Percentiles rank a stretch among this genome's conserved stretches.
Evolutionary conservation across 1,140 invertebrate genomes (phyloP).

Genomic region (Watersipora subatra): DNA sequence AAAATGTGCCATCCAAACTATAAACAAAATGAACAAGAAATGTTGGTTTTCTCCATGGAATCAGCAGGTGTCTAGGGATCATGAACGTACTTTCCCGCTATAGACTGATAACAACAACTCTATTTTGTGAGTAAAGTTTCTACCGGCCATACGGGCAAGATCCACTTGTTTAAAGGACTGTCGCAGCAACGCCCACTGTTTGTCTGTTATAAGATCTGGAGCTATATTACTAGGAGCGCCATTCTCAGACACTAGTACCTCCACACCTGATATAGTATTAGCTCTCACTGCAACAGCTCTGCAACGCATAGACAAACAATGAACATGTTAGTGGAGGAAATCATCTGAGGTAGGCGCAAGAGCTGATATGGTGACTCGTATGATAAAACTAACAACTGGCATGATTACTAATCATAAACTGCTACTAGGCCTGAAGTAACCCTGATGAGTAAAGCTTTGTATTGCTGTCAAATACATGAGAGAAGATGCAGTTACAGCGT

Average conservation of each 20-base stretch:
- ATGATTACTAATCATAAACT: too few species aligned
- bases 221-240: constrained; percentile 74
- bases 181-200: constrained; percentile 74
- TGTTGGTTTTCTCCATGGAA: too few species aligned
- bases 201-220: constrained; percentile 68
- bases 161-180: constrained; percentile 67
- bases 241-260: constrained; percentile 53
- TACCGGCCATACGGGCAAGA: constrained; percentile 89
- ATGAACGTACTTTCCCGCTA: neutral
- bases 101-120: constrained; percentile 53
- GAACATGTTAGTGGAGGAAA: neutral
- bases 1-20: too few species aligned
- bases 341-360: too few species aligned
- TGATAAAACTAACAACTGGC: too few species aligned
- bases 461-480: too few species aligned
- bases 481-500: neutral
- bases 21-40: too few species aligned
- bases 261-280: constrained; percentile 52
- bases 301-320: constrained; percentile 14
- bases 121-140: constrained; percentile 91
- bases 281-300: constrained; percentile 74
- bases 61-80: too few species aligned
- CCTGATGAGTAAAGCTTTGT: too few species aligned
- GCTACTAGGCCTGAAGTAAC: too few species aligned
- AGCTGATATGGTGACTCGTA: too few species aligned